Percentiles rank a stretch among this genome's conserved stretches.
Evolutionary conservation across 2,797 vertebrate species (phyloP).

Genomic region (Otus scops): DNA sequence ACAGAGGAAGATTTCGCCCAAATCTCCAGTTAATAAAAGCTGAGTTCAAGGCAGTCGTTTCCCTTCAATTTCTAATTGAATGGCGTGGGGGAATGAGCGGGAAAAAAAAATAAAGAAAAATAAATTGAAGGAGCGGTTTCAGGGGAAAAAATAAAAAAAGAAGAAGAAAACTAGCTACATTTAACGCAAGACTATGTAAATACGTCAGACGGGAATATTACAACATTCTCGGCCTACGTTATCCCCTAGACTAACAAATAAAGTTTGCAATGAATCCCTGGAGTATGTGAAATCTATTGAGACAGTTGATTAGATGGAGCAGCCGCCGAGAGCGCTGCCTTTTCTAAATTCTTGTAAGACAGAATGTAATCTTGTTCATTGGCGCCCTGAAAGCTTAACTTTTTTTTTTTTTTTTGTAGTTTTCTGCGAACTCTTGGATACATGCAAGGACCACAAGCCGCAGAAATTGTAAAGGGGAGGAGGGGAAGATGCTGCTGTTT

Average conservation of each 20-base stretch:
- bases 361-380: not conserved
- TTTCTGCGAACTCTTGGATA: not conserved
- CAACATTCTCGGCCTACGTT: not conserved
- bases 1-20: not conserved
- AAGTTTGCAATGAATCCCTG: not conserved
- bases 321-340: not conserved
- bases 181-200: not conserved
- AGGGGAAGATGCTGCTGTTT: not conserved
- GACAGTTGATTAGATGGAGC: not conserved
- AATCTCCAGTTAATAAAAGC: not conserved
- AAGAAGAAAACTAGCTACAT: not conserved
- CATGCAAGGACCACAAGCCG: not conserved
- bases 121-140: not conserved
- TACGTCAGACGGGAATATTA: not conserved
- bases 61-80: not conserved
- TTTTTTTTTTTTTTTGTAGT: not conserved
- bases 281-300: not conserved
- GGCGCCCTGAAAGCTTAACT: not conserved
- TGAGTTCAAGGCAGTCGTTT: not conserved
- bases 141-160: accelerated
- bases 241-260: not conserved
- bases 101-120: not conserved
- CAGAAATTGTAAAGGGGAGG: not conserved
- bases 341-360: not conserved
- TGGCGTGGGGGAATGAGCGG: not conserved